Percentiles rank a stretch among this genome's conserved stretches.
Evolutionary conservation across 2,113 vertebrate species (phyloP).

Genomic region (Sinosuthora webbiana): DNA sequence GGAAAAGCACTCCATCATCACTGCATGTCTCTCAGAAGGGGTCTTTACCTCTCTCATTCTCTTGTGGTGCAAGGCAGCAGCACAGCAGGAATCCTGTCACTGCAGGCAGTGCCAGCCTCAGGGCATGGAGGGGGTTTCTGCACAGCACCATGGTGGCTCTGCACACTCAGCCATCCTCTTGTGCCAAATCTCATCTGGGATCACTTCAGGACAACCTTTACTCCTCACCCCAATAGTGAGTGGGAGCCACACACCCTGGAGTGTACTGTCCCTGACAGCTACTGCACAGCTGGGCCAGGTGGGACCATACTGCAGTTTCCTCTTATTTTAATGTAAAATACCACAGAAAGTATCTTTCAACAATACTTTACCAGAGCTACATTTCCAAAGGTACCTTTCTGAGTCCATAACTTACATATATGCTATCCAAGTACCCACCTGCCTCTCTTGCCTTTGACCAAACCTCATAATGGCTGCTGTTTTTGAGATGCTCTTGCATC

Average conservation of each 20-base stretch:
- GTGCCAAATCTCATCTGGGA: rapidly evolving
- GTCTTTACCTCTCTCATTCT: neutral
- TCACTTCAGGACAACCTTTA: neutral
- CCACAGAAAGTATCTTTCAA: neutral
- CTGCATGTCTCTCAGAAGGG: neutral
- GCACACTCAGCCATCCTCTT: neutral
- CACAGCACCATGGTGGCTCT: neutral
- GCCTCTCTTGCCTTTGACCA: neutral
- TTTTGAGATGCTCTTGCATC: neutral
- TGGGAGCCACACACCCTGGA: rapidly evolving
- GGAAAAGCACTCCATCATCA: neutral
- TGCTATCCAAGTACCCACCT: neutral
- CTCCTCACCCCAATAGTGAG: rapidly evolving
- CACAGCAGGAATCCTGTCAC: neutral
- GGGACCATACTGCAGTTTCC: neutral
- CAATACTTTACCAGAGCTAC: neutral
- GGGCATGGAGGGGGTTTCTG: neutral
- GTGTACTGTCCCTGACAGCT: neutral
- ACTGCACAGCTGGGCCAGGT: neutral
- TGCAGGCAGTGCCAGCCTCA: neutral
- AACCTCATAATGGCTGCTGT: neutral
- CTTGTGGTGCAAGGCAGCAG: rapidly evolving
- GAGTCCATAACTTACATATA: neutral
- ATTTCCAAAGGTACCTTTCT: neutral
- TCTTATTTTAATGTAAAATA: neutral